Evolutionary conservation across 2,888 invertebrate genomes (phyloP).

Genomic region (Agrochola macilenta): DNA sequence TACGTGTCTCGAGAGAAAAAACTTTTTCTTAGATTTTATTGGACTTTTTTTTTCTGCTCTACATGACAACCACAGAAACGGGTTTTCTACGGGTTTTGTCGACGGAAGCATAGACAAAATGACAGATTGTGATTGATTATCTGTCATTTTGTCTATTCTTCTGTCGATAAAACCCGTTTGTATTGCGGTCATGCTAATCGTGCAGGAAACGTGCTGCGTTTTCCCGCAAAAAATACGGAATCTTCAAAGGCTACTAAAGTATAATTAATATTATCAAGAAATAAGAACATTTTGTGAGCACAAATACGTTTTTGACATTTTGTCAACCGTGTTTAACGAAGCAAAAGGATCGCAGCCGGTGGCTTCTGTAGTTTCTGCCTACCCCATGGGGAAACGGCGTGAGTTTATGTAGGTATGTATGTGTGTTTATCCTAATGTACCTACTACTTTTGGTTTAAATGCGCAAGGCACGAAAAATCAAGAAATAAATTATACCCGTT

Average conservation of each 20-base stretch:
- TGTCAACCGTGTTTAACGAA: background rate
- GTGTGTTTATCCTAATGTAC: no score
- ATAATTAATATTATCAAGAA: background rate
- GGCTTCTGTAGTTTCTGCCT: no score
- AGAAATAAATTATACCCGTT: background rate
- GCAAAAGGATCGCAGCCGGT: no score
- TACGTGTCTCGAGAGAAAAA: constrained; percentile 6
- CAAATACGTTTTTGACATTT: background rate
- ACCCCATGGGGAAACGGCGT: no score
- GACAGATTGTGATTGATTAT: no score
- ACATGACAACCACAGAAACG: no score
- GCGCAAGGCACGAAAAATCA: background rate
- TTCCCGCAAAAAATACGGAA: background rate
- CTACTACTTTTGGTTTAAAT: background rate
- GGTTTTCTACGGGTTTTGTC: no score
- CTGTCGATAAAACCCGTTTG: no score
- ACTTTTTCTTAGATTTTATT: background rate
- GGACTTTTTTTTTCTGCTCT: background rate
- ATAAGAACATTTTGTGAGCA: background rate
- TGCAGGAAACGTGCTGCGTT: background rate
- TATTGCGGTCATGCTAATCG: no score
- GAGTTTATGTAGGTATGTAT: no score
- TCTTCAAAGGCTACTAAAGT: background rate
- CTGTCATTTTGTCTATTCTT: no score
- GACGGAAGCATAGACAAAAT: no score